Conservation (phyloP, 2,113 vertebrate species). For the Lagenorhynchus albirostris region DNA sequence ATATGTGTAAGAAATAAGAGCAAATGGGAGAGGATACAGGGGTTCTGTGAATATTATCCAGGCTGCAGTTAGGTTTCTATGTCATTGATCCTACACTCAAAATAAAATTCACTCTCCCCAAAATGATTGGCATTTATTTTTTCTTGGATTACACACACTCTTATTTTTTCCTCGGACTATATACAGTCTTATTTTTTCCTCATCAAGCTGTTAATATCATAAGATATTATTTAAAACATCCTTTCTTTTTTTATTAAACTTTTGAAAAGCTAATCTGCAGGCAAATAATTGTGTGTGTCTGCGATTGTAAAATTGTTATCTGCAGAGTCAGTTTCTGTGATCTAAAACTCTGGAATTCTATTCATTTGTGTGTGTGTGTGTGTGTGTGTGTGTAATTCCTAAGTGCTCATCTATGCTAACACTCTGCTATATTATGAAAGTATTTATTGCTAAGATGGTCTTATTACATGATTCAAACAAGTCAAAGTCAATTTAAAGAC, state of each 20-base stretch:
- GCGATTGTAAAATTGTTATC: not conserved
- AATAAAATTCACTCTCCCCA: not conserved
- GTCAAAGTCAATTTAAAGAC: not conserved
- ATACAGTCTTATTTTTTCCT: not conserved
- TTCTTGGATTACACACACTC: not conserved
- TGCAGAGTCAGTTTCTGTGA: not conserved
- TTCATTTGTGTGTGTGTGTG: not conserved
- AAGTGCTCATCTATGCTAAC: not conserved
- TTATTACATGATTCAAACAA: not conserved
- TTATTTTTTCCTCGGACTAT: not conserved
- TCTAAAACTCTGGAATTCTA: not conserved
- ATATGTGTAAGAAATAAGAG: not conserved
- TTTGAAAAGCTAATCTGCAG: not conserved
- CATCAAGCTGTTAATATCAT: not conserved
- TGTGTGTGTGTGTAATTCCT: not conserved
- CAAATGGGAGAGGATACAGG: not conserved
- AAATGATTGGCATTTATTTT: not conserved
- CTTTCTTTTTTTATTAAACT: not conserved
- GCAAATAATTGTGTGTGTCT: not conserved
- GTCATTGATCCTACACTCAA: not conserved
- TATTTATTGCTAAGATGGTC: not conserved
- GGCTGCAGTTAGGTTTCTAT: not conserved
- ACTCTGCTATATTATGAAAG: not conserved
- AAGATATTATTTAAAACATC: not conserved
- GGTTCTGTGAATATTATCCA: not conserved